Percentiles rank a stretch among this genome's conserved stretches.
Evolutionary conservation across 1,140 invertebrate species (phyloP).

Genomic region (Papilio helenus): DNA sequence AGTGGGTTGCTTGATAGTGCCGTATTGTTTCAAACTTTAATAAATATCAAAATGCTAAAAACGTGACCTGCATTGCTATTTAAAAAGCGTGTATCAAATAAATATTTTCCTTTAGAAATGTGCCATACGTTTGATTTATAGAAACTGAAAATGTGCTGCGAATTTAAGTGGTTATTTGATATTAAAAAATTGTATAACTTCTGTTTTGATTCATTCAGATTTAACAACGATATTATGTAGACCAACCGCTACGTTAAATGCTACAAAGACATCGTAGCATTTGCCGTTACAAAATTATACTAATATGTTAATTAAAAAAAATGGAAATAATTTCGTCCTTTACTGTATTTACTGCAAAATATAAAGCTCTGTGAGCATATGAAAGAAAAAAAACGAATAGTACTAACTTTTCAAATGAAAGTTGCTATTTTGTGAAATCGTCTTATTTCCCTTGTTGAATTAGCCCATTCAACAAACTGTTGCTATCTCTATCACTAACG

Average conservation of each 20-base stretch:
- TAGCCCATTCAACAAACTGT: background rate
- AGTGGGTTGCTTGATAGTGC: background rate
- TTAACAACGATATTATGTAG: background rate
- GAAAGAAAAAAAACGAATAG: too few species aligned
- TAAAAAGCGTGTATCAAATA: slow-evolving; percentile 5
- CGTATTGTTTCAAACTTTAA: background rate
- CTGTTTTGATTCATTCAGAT: background rate
- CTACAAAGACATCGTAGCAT: background rate
- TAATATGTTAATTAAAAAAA: too few species aligned
- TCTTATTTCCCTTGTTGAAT: background rate
- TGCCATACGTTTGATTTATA: slow-evolving; percentile 1
- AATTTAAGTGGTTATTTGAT: background rate
- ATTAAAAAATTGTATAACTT: background rate
- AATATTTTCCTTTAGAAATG: slow-evolving; percentile 9
- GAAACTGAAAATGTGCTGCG: background rate
- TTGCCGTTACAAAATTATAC: background rate
- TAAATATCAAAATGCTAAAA: background rate
- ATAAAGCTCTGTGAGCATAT: too few species aligned
- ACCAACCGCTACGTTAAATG: background rate
- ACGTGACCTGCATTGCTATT: slow-evolving; percentile 5
- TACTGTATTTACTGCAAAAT: too few species aligned
- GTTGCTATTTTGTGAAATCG: background rate
- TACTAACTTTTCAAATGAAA: background rate
- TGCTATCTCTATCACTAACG: background rate
- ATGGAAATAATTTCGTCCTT: too few species aligned